These are phyloP conservation scores for Drosophila elegans DNA, from an alignment of 1,140 invertebrate genomes.

Conservation along the genomic window DNA sequence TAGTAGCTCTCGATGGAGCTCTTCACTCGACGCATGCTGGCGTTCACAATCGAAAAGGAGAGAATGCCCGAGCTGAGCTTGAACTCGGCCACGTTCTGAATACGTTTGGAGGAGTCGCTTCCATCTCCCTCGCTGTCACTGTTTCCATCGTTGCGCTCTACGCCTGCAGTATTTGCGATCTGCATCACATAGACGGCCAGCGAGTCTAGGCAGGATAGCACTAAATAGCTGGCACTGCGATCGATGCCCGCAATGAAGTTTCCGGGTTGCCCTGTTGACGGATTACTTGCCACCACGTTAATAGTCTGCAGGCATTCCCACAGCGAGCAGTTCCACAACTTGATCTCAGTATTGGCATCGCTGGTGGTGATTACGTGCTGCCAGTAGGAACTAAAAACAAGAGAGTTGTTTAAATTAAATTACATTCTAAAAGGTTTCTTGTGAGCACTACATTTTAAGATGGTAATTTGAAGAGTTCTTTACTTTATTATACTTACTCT, in stretches of 20 bases:
- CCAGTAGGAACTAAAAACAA: conserved; percentile 87
- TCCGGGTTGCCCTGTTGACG: conserved; percentile 78
- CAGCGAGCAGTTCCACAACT: conserved; percentile 96
- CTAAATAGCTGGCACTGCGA: conserved; percentile 91
- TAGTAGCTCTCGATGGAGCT: conserved; percentile 84
- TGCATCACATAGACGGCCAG: conserved; percentile 92
- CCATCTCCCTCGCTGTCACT: conserved; percentile 53
- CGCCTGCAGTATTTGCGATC: conserved; percentile 85
- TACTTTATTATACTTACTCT: conserved; percentile 88
- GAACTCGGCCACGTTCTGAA: conserved; percentile 92
- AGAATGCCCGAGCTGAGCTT: conserved; percentile 92
- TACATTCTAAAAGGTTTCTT: too few species aligned
- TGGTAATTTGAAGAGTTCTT: too few species aligned
- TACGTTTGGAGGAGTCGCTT: conserved; percentile 46
- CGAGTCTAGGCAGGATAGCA: conserved; percentile 93
- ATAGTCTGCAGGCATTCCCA: conserved; percentile 97
- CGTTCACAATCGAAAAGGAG: conserved; percentile 94
- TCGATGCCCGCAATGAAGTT: conserved; percentile 92
- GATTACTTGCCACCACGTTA: conserved; percentile 86
- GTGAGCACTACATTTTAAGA: too few species aligned
- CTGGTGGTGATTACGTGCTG: conserved; percentile 96
- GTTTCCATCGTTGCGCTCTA: background rate
- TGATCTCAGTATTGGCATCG: conserved; percentile 95
- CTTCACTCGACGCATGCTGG: conserved; percentile 86
- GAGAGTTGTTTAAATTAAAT: background rate